Percentiles rank a stretch among this genome's conserved stretches.
Conservation (phyloP, 2,888 invertebrate species). For the Plagodis pulveraria region DNA sequence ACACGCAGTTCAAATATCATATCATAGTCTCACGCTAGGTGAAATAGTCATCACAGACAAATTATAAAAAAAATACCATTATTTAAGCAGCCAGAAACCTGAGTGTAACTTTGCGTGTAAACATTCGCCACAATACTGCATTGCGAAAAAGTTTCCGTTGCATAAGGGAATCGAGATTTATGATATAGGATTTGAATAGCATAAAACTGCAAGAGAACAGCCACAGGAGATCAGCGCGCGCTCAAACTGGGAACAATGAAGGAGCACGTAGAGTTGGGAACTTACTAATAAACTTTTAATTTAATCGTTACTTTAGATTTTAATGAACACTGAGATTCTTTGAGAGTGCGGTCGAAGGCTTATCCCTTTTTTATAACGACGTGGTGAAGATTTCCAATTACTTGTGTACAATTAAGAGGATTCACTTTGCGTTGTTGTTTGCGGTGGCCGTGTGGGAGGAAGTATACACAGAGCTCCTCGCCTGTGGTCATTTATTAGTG, state of each 20-base stretch:
- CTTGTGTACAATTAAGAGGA: conserved; percentile 64
- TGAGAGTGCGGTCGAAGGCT: conserved; percentile 35
- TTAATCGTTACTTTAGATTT: conserved; percentile 53
- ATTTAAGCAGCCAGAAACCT: no score
- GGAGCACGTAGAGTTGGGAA: conserved; percentile 35
- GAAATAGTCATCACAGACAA: no score
- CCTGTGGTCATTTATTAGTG: conserved; percentile 56
- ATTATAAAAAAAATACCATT: no score
- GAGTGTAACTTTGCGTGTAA: not conserved
- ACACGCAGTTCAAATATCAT: no score
- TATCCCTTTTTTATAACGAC: conserved; percentile 48
- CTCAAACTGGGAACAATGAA: conserved; percentile 33
- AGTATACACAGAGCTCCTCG: conserved; percentile 52
- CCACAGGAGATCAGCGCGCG: conserved; percentile 8
- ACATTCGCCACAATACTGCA: conserved; percentile 13
- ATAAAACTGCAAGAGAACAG: conserved; percentile 21
- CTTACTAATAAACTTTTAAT: conserved; percentile 47
- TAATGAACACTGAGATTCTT: conserved; percentile 55
- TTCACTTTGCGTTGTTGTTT: no score
- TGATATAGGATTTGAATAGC: conserved; percentile 20
- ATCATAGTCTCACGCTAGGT: no score
- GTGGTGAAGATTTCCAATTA: conserved; percentile 62
- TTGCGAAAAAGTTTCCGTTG: conserved; percentile 20
- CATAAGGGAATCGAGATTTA: conserved; percentile 19
- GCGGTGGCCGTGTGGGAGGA: conserved; percentile 40